Evolutionary conservation across 35 echinoderm and acorn worm species (phyloP).

Genomic region (Holothuria glaberrima): DNA sequence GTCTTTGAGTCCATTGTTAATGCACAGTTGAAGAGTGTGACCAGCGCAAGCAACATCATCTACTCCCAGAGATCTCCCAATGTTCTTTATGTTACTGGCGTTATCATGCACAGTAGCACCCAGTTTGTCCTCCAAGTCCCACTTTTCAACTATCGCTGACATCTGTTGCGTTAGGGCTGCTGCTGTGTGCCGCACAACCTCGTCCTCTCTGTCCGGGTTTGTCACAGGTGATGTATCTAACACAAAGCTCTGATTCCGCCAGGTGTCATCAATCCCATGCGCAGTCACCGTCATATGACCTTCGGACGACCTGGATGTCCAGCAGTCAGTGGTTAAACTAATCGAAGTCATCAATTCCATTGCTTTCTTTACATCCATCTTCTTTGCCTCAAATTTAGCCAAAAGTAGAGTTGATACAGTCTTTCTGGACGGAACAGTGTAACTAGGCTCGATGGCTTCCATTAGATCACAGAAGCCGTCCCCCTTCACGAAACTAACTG

Average conservation of each 20-base stretch:
- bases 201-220: background rate
- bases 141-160: conserved; percentile 34
- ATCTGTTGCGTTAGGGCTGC: conserved; percentile 9
- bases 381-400: too few species aligned
- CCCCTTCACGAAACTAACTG: too few species aligned
- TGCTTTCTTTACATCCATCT: background rate
- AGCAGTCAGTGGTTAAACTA: too few species aligned
- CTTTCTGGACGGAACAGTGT: too few species aligned
- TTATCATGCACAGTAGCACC: conserved; percentile 63
- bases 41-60: conserved; percentile 49
- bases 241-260: background rate
- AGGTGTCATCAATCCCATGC: background rate
- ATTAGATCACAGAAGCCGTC: too few species aligned
- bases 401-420: too few species aligned
- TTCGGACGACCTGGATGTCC: background rate
- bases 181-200: background rate
- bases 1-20: background rate
- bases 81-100: conserved; percentile 57
- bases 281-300: background rate
- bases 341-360: background rate
- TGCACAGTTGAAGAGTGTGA: background rate
- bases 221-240: background rate
- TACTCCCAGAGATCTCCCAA: too few species aligned
- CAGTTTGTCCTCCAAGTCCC: too few species aligned
- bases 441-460: too few species aligned